Conservation (phyloP, 2,797 vertebrate genomes). For the Holocentrus rufus region DNA sequence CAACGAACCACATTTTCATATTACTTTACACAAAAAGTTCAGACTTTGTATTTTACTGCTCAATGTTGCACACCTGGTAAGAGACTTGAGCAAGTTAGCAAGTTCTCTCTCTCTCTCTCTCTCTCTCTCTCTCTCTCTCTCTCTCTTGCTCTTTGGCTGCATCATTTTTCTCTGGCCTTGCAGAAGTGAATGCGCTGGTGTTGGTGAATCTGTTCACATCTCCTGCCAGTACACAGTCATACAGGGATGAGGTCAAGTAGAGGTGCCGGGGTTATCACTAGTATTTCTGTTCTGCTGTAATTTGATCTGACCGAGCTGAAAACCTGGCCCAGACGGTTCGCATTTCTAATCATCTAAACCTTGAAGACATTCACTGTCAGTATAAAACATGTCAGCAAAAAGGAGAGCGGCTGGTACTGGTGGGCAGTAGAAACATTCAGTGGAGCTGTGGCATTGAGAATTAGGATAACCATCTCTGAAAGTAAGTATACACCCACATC, state of each 20-base stretch:
- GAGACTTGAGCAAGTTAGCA: not conserved
- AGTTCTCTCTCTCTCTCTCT: not conserved
- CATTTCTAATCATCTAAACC: conserved; percentile 25
- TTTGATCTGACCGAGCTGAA: conserved; percentile 7
- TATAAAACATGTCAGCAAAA: conserved; percentile 10
- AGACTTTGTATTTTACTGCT: not conserved
- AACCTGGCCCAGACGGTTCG: not conserved
- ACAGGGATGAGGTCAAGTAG: conserved; percentile 41
- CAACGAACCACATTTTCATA: not conserved
- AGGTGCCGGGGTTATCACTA: conserved; percentile 51
- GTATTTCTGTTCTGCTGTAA: conserved; percentile 36
- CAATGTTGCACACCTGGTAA: not conserved
- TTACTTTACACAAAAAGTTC: conserved; percentile 3
- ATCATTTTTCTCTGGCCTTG: conserved; percentile 26
- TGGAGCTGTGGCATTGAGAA: conserved; percentile 4
- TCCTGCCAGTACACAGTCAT: conserved; percentile 38
- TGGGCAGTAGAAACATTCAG: conserved; percentile 49
- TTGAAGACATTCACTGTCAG: conserved; percentile 25
- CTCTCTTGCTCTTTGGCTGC: not conserved
- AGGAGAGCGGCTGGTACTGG: conserved; percentile 50
- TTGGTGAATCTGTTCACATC: conserved; percentile 30
- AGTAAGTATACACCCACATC: conserved; percentile 13
- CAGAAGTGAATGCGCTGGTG: conserved; percentile 24
- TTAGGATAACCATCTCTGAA: conserved; percentile 32
- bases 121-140: not conserved